A percentile compares a stretch with the other conserved stretches of the same genome.
Evolutionary conservation across 2,888 invertebrate species (phyloP).

Genomic region (Dryomyza anilis): DNA sequence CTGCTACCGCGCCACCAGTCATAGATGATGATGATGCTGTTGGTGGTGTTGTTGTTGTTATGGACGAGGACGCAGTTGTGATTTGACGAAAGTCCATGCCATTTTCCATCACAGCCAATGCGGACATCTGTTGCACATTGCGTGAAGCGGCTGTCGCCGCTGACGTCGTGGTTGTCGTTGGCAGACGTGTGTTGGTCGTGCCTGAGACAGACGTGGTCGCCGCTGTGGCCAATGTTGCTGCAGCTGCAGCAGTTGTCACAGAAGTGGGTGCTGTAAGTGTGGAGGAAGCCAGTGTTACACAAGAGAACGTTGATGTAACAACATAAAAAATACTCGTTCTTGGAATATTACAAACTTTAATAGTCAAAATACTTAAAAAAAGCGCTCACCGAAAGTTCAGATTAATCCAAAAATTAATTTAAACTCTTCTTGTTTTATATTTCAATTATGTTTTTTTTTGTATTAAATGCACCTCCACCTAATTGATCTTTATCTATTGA

Average conservation of each 20-base stretch:
- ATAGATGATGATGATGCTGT: too few relatives aligned
- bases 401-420: too few relatives aligned
- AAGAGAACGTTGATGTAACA: slow-evolving; percentile 31
- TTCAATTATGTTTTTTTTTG: too few relatives aligned
- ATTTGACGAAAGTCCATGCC: slow-evolving; percentile 53
- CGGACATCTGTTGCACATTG: slow-evolving; percentile 25
- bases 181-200: slow-evolving; percentile 42
- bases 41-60: slow-evolving; percentile 23
- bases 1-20: too few relatives aligned
- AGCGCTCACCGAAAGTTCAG: too few relatives aligned
- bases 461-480: too few relatives aligned
- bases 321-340: slow-evolving; percentile 32
- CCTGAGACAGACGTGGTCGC: slow-evolving; percentile 40
- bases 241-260: slow-evolving; percentile 39
- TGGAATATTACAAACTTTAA: too few relatives aligned
- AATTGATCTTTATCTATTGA: too few relatives aligned
- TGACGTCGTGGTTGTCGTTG: slow-evolving; percentile 21
- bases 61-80: slow-evolving; percentile 27
- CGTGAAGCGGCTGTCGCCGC: slow-evolving; percentile 21
- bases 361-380: too few relatives aligned
- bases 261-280: slow-evolving; percentile 32
- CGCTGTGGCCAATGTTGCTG: slow-evolving; percentile 40
- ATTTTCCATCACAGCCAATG: slow-evolving; percentile 45
- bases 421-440: too few relatives aligned
- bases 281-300: slow-evolving; percentile 35